Evolutionary conservation across 2,113 vertebrate species (phyloP).

Genomic region (Takifugu bimaculatus): DNA sequence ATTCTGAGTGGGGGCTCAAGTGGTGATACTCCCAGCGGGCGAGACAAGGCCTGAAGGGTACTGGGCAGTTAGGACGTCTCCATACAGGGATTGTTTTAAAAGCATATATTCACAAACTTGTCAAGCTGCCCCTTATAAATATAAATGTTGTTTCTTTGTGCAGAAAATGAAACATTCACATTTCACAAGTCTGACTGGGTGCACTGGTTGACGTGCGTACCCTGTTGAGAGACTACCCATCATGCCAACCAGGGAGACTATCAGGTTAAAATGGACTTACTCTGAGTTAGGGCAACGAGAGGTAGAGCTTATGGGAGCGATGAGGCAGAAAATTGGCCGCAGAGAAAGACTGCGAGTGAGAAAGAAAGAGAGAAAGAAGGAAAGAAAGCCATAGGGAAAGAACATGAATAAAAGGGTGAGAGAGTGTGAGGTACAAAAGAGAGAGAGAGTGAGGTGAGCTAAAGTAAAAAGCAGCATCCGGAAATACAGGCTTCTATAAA

Average conservation of each 20-base stretch:
- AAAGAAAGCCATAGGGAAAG: slow-evolving; percentile 27
- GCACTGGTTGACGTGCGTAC: slow-evolving; percentile 46
- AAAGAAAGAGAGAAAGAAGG: slow-evolving; percentile 22
- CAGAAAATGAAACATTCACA: slow-evolving; percentile 49
- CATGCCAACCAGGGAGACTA: slow-evolving; percentile 57
- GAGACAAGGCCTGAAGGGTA: slow-evolving; percentile 75
- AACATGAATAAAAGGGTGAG: neutral
- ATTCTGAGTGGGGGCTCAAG: slow-evolving; percentile 76
- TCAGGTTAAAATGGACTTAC: slow-evolving; percentile 64
- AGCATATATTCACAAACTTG: slow-evolving; percentile 21
- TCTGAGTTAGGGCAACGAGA: slow-evolving; percentile 67
- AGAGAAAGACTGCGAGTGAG: slow-evolving; percentile 40
- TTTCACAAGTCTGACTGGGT: slow-evolving; percentile 59
- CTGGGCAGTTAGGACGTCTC: slow-evolving; percentile 61
- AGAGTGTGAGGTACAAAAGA: neutral
- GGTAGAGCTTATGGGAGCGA: slow-evolving; percentile 69
- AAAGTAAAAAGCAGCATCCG: slow-evolving; percentile 42
- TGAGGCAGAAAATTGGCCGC: slow-evolving; percentile 69
- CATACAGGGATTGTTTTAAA: slow-evolving; percentile 10
- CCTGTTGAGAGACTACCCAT: slow-evolving; percentile 61
- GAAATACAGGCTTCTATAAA: slow-evolving; percentile 55
- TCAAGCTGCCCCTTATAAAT: slow-evolving; percentile 38
- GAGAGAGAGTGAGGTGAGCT: slow-evolving; percentile 21
- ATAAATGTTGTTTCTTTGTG: slow-evolving; percentile 27
- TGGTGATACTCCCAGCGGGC: slow-evolving; percentile 72